Percentiles rank a stretch among this genome's conserved stretches.
These are phyloP conservation scores for Automeris io DNA, from an alignment of 2,888 invertebrate genomes.

Conservation along the genomic window DNA sequence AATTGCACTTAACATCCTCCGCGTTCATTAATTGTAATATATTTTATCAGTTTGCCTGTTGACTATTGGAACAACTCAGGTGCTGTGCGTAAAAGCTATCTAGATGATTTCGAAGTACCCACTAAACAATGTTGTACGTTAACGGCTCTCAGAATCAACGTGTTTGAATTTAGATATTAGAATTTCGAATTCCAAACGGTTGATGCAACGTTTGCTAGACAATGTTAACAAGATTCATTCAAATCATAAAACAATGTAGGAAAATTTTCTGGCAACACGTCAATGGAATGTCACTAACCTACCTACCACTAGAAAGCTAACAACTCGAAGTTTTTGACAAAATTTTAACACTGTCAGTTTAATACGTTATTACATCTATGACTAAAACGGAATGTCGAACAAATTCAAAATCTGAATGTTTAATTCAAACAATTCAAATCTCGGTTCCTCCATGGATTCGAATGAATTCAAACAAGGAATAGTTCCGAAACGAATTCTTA, in stretches of 20 bases:
- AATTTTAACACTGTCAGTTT: too few species aligned
- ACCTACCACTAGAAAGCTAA: too few species aligned
- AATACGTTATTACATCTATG: too few species aligned
- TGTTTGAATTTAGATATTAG: conserved; percentile 1
- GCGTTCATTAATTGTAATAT: conserved; percentile 20
- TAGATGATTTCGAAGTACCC: conserved; percentile 2
- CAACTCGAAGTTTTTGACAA: too few species aligned
- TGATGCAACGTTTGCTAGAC: neutral
- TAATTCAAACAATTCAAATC: too few species aligned
- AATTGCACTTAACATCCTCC: conserved; percentile 16
- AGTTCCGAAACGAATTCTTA: neutral
- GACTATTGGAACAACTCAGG: conserved; percentile 3
- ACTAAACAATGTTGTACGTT: conserved; percentile 2
- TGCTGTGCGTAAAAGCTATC: conserved; percentile 1
- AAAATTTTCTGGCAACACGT: too few species aligned
- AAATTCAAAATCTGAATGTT: too few species aligned
- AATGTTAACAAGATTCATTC: neutral
- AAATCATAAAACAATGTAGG: too few species aligned
- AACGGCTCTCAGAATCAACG: neutral
- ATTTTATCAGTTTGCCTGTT: conserved; percentile 8
- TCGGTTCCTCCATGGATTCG: neutral
- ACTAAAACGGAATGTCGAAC: too few species aligned
- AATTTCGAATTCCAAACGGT: neutral
- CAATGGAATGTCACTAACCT: too few species aligned
- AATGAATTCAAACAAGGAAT: neutral